phyloP scores from a whole-genome alignment of 2,888 invertebrate genomes.

The Crossocerus cetratus region DNA sequence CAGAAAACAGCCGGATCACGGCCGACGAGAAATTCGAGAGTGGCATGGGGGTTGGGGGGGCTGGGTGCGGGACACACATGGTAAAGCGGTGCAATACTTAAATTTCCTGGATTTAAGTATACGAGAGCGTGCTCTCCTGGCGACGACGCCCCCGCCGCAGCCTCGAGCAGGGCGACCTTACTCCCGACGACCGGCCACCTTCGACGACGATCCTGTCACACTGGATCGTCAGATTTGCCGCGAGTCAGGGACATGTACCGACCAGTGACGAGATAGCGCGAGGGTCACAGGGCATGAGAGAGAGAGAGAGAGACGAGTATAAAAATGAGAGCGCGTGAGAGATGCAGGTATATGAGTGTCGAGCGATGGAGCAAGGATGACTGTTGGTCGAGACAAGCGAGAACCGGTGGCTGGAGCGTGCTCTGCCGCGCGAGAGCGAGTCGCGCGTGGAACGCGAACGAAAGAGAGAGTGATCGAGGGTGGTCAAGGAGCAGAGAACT shows the following conservation, averaged over 20 bases:
- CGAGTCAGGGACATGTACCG: too few relatives aligned
- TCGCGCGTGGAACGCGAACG: constrained; percentile 52
- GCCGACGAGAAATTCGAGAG: too few relatives aligned
- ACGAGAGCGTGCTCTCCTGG: constrained; percentile 22
- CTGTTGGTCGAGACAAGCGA: not conserved
- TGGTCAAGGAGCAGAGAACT: constrained; percentile 19
- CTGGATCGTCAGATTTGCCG: constrained; percentile 28
- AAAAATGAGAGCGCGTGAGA: not conserved
- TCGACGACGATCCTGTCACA: constrained; percentile 18
- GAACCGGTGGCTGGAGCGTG: constrained; percentile 26
- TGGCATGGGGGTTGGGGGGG: not conserved
- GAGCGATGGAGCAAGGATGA: constrained; percentile 3
- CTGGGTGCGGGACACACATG: constrained; percentile 21
- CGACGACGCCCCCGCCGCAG: constrained; percentile 9
- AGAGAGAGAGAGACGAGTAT: constrained; percentile 6
- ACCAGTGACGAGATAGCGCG: too few relatives aligned
- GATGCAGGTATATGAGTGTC: not conserved
- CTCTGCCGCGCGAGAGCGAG: constrained; percentile 29
- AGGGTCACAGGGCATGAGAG: constrained; percentile 16
- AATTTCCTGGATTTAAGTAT: constrained; percentile 40
- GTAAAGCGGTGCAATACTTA: constrained; percentile 43
- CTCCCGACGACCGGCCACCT: constrained; percentile 26
- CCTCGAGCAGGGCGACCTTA: constrained; percentile 20
- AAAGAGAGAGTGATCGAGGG: constrained; percentile 57
- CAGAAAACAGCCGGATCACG: too few relatives aligned